phyloP scores from a whole-genome alignment of 2,888 invertebrate genomes.

The Cheilosia impressa region DNA sequence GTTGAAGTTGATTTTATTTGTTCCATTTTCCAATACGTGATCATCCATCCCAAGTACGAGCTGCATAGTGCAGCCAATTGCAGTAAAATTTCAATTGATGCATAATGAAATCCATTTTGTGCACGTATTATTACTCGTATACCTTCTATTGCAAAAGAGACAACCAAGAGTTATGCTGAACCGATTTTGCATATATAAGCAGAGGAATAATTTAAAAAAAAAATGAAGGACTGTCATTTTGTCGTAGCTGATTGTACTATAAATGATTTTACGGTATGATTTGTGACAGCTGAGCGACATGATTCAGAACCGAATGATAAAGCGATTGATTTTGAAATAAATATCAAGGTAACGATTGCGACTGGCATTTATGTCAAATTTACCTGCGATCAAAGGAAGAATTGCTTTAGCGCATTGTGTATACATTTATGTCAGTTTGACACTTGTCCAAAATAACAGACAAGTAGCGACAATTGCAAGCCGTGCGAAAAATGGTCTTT shows the following conservation, averaged over 20 bases:
- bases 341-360: neutral
- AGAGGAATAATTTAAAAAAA: constrained; percentile 7
- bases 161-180: constrained; percentile 10
- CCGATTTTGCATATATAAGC: constrained; percentile 17
- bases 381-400: too few species aligned
- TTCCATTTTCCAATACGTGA: constrained; percentile 66
- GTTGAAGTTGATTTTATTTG: constrained; percentile 41
- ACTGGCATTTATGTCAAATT: too few species aligned
- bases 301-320: neutral
- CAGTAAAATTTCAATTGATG: constrained; percentile 39
- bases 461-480: too few species aligned
- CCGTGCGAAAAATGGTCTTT: too few species aligned
- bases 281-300: neutral
- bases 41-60: constrained; percentile 48
- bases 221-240: constrained; percentile 37
- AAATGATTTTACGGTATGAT: constrained; percentile 1
- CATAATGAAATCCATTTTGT: constrained; percentile 36
- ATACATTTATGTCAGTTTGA: too few species aligned
- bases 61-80: constrained; percentile 26
- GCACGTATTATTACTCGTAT: constrained; percentile 28
- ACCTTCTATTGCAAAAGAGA: neutral
- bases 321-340: neutral
- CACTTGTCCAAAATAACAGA: too few species aligned
- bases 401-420: too few species aligned
- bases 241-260: constrained; percentile 11